A percentile compares a stretch with the other conserved stretches of the same genome.
These are phyloP conservation scores for Pseudomyrmex concolor DNA, from an alignment of 1,140 invertebrate species.

Conservation along the genomic window DNA sequence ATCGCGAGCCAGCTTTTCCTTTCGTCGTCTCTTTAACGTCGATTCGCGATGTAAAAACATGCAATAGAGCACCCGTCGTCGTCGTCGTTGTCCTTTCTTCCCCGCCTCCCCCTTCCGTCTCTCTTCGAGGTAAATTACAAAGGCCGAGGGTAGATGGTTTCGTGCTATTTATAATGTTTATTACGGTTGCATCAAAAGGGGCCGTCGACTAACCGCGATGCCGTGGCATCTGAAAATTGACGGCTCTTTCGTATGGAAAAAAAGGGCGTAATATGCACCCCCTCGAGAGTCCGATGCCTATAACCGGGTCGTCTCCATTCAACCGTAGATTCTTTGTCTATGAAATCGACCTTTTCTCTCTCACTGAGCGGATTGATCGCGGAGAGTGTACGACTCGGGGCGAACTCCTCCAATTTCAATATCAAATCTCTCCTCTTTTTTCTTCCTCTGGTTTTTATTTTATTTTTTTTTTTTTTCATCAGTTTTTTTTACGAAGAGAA, in stretches of 20 bases:
- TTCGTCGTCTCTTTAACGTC: not conserved
- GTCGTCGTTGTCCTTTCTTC: too few species aligned
- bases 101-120: too few species aligned
- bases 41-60: not conserved
- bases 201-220: constrained; percentile 34
- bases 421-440: not conserved
- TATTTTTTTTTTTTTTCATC: too few species aligned
- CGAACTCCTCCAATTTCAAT: constrained; percentile 15
- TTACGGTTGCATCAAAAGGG: constrained; percentile 52
- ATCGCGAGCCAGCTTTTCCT: not conserved
- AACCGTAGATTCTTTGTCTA: constrained; percentile 21
- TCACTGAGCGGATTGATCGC: not conserved
- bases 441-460: too few species aligned
- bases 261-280: constrained; percentile 19
- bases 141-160: constrained; percentile 71
- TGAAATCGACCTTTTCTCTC: constrained; percentile 8
- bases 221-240: constrained; percentile 59
- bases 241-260: constrained; percentile 28
- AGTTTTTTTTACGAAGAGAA: not conserved
- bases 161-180: constrained; percentile 73
- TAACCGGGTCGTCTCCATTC: constrained; percentile 7
- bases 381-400: not conserved
- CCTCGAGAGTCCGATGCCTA: too few species aligned
- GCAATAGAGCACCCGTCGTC: not conserved
- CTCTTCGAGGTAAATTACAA: constrained; percentile 65